A percentile compares a stretch with the other conserved stretches of the same genome.
Conservation (phyloP, 2,888 invertebrate genomes). For the Scaptomyza reducta region DNA sequence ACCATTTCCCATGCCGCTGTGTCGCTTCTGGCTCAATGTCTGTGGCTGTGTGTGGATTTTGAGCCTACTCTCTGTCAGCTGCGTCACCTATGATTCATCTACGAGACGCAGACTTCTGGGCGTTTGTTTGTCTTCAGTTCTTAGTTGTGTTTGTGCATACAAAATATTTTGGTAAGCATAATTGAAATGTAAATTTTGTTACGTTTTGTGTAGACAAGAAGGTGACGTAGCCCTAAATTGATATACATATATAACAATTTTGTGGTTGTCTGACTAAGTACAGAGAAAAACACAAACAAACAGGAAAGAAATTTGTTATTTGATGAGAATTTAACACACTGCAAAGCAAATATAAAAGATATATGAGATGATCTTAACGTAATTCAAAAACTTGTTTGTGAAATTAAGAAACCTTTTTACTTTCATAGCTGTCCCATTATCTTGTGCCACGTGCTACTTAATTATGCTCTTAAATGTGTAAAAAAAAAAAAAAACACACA, state of each 20-base stretch:
- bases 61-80: constrained; percentile 12
- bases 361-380: not conserved
- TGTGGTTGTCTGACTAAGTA: no score
- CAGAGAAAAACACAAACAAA: constrained; percentile 2
- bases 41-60: constrained; percentile 9
- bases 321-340: not conserved
- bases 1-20: not conserved
- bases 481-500: constrained; percentile 10
- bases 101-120: no score
- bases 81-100: constrained; percentile 53
- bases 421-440: constrained; percentile 14
- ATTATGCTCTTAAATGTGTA: constrained; percentile 31
- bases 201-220: constrained; percentile 46
- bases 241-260: constrained; percentile 38
- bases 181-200: constrained; percentile 74
- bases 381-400: not conserved
- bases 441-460: constrained; percentile 29
- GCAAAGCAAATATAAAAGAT: not conserved
- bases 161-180: constrained; percentile 51
- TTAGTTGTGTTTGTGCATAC: constrained; percentile 21
- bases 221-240: constrained; percentile 51
- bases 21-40: constrained; percentile 8
- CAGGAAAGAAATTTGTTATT: not conserved
- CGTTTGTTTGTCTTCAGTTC: constrained; percentile 33
- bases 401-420: not conserved